These are phyloP conservation scores for Trachelus troglodyta DNA, from an alignment of 2,888 invertebrate species.

Conservation along the genomic window DNA sequence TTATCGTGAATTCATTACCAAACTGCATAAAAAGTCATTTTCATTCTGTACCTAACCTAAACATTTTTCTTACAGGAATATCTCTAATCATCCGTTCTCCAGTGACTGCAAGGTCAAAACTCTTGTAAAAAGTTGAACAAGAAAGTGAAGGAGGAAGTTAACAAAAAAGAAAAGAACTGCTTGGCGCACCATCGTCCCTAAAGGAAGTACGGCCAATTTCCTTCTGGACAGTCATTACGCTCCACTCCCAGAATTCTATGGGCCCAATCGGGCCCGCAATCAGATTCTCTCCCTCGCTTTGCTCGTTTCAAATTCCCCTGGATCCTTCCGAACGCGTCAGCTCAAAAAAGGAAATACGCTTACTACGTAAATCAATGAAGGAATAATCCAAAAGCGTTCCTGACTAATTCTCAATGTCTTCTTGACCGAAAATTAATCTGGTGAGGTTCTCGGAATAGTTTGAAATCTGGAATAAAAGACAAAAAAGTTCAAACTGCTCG, in stretches of 20 bases:
- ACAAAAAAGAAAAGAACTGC: neutral
- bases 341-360: neutral
- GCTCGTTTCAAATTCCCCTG: neutral
- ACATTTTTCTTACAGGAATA: neutral
- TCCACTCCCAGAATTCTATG: neutral
- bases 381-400: neutral
- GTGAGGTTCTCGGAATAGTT: neutral
- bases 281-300: neutral
- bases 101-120: neutral
- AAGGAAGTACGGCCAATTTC: slow-evolving; percentile 39
- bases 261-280: neutral
- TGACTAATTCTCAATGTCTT: neutral
- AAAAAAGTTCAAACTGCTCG: neutral
- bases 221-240: slow-evolving; percentile 9
- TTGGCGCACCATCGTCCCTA: slow-evolving; percentile 13
- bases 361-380: neutral
- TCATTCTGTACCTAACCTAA: neutral
- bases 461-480: neutral
- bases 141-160: neutral
- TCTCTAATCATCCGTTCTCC: neutral
- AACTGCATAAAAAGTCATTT: neutral
- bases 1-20: neutral
- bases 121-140: neutral
- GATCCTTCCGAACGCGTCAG: neutral
- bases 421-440: neutral